Evolutionary conservation across 2,888 invertebrate genomes (phyloP).

Genomic region (Athalia circularis): DNA sequence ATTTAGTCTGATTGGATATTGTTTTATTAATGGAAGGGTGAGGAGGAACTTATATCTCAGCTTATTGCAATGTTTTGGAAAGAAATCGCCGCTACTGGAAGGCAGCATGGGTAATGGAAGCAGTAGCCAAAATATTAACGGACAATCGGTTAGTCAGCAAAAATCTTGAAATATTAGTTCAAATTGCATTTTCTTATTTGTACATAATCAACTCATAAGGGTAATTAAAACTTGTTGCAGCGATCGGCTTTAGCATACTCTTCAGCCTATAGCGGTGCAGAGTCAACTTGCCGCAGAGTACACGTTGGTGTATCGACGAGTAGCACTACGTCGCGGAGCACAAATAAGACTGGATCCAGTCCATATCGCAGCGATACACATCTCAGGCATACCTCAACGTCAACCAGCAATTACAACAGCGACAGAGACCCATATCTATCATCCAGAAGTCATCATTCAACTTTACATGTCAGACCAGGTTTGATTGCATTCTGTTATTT

Average conservation of each 20-base stretch:
- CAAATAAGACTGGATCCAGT: conserved; percentile 95
- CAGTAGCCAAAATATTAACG: conserved; percentile 86
- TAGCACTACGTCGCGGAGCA: conserved; percentile 94
- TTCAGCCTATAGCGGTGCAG: conserved; percentile 85
- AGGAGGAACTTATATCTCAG: conserved; percentile 84
- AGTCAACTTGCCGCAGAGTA: conserved; percentile 79
- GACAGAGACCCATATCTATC: conserved; percentile 70
- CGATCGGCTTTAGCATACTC: conserved; percentile 91
- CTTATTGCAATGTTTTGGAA: conserved; percentile 85
- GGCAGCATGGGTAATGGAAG: conserved; percentile 82
- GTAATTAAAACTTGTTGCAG: conserved; percentile 65
- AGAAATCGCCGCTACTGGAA: conserved; percentile 87
- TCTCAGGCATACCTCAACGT: conserved; percentile 88
- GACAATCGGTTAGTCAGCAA: conserved; percentile 75
- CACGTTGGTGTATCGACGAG: conserved; percentile 96
- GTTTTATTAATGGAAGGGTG: conserved; percentile 90
- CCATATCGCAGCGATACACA: conserved; percentile 93
- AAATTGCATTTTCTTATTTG: neutral
- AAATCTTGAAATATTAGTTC: neutral
- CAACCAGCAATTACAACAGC: conserved; percentile 89
- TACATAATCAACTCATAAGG: conserved; percentile 6
- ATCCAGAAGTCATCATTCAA: conserved; percentile 67
- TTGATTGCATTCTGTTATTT: neutral
- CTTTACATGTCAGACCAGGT: conserved; percentile 66
- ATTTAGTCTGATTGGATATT: conserved; percentile 90